Conservation (phyloP, 2,797 vertebrate species). For the Linurgus olivaceus region DNA sequence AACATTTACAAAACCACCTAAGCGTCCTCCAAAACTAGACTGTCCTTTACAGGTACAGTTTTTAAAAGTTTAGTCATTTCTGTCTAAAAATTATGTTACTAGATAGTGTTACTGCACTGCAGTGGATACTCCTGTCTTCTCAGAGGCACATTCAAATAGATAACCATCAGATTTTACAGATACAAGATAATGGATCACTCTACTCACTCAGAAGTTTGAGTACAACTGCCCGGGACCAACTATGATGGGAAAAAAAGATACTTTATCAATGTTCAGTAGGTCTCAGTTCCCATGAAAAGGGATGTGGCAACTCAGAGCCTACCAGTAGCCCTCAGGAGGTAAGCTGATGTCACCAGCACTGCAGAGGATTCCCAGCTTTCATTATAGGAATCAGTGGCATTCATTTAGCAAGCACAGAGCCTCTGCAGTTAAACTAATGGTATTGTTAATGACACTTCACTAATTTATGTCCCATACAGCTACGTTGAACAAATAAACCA, state of each 20-base stretch:
- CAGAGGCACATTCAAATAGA: neutral
- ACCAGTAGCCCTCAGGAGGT: neutral
- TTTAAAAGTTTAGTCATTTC: neutral
- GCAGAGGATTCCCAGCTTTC: neutral
- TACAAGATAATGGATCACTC: neutral
- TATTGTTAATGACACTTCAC: neutral
- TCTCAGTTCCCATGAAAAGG: neutral
- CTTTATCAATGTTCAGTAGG: neutral
- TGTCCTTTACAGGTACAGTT: neutral
- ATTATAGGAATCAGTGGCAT: neutral
- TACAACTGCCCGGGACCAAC: neutral
- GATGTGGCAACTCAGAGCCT: neutral
- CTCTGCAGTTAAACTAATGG: neutral
- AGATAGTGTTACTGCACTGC: neutral
- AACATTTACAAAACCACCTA: neutral
- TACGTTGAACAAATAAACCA: neutral
- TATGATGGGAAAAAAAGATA: neutral
- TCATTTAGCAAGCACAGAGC: neutral
- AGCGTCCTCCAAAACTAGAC: neutral
- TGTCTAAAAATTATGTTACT: neutral
- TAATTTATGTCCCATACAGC: neutral
- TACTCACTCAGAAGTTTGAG: neutral
- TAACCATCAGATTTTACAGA: neutral
- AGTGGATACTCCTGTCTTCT: neutral
- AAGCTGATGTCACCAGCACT: neutral